Evolutionary conservation across 2,113 vertebrate species (phyloP).

Genomic region (Narcine bancroftii): DNA sequence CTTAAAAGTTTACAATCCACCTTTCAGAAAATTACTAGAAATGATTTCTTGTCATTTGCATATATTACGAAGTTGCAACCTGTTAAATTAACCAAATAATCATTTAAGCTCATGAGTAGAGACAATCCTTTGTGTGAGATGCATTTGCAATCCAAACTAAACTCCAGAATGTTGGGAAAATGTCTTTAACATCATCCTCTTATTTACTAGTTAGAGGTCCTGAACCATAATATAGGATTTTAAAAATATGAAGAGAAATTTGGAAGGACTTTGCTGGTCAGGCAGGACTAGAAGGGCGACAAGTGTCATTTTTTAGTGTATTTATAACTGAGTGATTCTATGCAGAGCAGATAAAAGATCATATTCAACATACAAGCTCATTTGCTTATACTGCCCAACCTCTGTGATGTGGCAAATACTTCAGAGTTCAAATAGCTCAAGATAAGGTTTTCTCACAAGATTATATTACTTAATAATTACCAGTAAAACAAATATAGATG

Average conservation of each 20-base stretch:
- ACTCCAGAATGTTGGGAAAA: not conserved
- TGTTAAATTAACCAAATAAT: not conserved
- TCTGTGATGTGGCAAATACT: not conserved
- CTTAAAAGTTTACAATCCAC: too few relatives aligned
- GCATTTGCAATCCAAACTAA: not conserved
- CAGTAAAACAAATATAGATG: not conserved
- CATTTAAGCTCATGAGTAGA: not conserved
- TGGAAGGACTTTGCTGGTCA: too few relatives aligned
- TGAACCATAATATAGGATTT: too few relatives aligned
- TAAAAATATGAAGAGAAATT: too few relatives aligned
- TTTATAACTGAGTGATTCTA: not conserved
- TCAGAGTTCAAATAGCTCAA: not conserved
- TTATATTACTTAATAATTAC: not conserved
- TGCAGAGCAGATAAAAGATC: not conserved
- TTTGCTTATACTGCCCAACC: not conserved
- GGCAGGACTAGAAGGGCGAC: too few relatives aligned
- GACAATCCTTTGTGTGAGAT: not conserved
- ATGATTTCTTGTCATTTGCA: too few relatives aligned
- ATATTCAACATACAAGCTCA: not conserved
- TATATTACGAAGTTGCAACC: not conserved
- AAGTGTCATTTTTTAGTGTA: too few relatives aligned
- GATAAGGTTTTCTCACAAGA: not conserved
- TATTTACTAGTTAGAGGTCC: not conserved
- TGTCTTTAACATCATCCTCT: not conserved
- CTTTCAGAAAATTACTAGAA: too few relatives aligned